Percentiles rank a stretch among this genome's conserved stretches.
phyloP scores from a whole-genome alignment of 1,140 invertebrate species.

The Zaprionus kolodkinae region DNA sequence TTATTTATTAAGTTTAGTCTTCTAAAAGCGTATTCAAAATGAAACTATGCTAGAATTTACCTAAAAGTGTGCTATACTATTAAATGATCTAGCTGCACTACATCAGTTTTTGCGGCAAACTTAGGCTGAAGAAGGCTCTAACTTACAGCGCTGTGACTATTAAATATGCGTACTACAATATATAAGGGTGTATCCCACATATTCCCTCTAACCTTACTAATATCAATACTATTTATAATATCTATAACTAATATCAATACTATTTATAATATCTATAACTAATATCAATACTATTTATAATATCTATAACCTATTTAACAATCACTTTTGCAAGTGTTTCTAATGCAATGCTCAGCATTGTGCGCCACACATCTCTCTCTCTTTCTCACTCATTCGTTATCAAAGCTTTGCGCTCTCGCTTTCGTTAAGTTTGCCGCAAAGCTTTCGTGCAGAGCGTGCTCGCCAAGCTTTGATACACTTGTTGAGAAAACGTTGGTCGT shows the following conservation, averaged over 20 bases:
- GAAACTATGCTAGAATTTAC: neutral
- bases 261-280: no score
- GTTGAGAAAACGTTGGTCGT: neutral
- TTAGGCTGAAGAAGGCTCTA: neutral
- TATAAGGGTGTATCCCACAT: no score
- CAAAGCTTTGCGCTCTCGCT: neutral
- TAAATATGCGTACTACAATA: neutral
- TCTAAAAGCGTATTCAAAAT: no score
- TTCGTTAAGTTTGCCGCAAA: neutral
- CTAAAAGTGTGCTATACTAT: slow-evolving; percentile 13
- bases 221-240: no score
- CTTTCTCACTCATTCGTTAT: neutral
- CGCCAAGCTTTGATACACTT: neutral
- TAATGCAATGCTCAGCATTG: neutral
- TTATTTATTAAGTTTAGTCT: no score
- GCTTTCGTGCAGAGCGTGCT: no score
- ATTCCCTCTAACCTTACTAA: no score
- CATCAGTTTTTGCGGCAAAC: neutral
- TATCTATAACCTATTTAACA: no score
- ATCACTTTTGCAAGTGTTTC: neutral
- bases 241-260: no score
- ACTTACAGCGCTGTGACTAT: neutral
- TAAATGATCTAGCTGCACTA: neutral
- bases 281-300: no score
- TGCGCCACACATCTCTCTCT: neutral